Conservation (phyloP, 2,888 invertebrate genomes). For the Drosophila kokeensis region DNA sequence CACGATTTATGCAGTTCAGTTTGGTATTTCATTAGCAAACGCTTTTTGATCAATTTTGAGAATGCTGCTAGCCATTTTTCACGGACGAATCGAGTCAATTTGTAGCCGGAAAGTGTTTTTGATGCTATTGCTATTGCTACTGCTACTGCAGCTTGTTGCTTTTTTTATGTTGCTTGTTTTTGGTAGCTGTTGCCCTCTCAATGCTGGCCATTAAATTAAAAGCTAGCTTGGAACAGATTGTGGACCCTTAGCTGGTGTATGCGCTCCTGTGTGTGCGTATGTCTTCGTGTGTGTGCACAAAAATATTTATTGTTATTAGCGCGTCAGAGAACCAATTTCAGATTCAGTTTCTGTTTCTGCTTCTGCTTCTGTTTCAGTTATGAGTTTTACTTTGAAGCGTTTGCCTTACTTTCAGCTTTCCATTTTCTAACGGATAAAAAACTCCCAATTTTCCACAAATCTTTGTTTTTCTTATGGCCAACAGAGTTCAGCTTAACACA, state of each 20-base stretch:
- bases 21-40: conserved; percentile 17
- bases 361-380: conserved; percentile 3
- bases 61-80: conserved; percentile 40
- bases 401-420: background rate
- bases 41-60: conserved; percentile 52
- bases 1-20: background rate
- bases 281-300: background rate
- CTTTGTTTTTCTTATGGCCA: conserved; percentile 28
- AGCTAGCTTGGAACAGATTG: conserved; percentile 25
- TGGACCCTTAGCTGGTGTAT: background rate
- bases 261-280: background rate
- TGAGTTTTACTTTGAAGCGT: conserved; percentile 1
- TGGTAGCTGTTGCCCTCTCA: conserved; percentile 3
- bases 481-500: background rate
- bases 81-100: conserved; percentile 50
- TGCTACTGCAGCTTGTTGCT: conserved; percentile 8
- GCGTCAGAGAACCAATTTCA: conserved; percentile 28
- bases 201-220: conserved; percentile 27
- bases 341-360: conserved; percentile 3
- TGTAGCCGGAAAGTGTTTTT: conserved; percentile 23
- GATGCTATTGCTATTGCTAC: conserved; percentile 4
- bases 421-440: background rate
- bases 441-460: conserved; percentile 20
- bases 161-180: background rate
- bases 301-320: conserved; percentile 51